phyloP scores from a whole-genome alignment of 2,888 invertebrate genomes.

The Plagodis pulveraria region DNA sequence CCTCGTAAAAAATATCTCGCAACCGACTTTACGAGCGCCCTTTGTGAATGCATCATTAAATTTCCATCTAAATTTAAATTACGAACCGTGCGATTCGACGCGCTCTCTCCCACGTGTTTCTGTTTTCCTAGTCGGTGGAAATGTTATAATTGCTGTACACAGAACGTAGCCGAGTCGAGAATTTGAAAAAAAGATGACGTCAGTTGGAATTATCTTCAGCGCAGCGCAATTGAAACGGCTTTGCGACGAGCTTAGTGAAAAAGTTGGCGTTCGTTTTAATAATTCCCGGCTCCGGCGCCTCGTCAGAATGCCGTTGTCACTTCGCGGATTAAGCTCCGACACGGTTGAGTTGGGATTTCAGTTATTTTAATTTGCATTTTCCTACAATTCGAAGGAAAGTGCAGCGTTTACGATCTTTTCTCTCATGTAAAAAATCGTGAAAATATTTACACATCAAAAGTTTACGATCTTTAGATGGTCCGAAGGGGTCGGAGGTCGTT shows the following conservation, averaged over 20 bases:
- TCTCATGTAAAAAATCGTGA: constrained; percentile 47
- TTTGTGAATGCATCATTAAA: constrained; percentile 85
- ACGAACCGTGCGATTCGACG: constrained; percentile 79
- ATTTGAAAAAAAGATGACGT: constrained; percentile 85
- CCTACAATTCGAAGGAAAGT: constrained; percentile 67
- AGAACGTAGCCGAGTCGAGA: constrained; percentile 80
- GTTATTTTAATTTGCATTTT: constrained; percentile 84
- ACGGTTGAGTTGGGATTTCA: constrained; percentile 83
- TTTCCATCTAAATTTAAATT: constrained; percentile 85
- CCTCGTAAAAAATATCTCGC: constrained; percentile 85
- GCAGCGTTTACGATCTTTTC: constrained; percentile 53
- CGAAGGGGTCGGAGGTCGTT: constrained; percentile 68
- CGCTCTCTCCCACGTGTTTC: constrained; percentile 80
- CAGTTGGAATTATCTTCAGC: constrained; percentile 85
- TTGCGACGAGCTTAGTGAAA: constrained; percentile 85
- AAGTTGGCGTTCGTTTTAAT: constrained; percentile 86
- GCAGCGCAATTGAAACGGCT: constrained; percentile 85
- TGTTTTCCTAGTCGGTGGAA: constrained; percentile 83
- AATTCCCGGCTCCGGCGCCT: constrained; percentile 85
- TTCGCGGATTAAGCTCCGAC: constrained; percentile 84
- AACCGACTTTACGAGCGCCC: constrained; percentile 84
- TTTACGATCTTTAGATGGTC: constrained; percentile 66
- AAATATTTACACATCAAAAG: constrained; percentile 55
- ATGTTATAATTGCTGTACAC: constrained; percentile 84
- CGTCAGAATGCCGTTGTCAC: constrained; percentile 85